A percentile compares a stretch with the other conserved stretches of the same genome.
These are phyloP conservation scores for Chaenocephalus aceratus DNA, from an alignment of 2,113 vertebrate species.

Conservation along the genomic window DNA sequence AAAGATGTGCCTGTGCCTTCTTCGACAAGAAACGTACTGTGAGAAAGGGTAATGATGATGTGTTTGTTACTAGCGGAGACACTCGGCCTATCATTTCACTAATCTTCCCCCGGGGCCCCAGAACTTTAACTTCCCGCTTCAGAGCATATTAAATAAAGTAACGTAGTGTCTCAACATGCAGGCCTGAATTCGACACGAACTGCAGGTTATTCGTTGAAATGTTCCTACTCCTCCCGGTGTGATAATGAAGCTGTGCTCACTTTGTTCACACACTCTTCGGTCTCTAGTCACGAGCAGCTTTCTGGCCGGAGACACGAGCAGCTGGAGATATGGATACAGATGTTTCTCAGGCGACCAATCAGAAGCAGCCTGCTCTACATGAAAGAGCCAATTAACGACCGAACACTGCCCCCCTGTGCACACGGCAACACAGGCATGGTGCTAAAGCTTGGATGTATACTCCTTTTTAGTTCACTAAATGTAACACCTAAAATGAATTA, in stretches of 20 bases:
- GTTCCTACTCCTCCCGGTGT: background rate
- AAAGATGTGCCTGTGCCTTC: background rate
- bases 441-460: background rate
- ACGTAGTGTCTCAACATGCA: background rate
- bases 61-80: background rate
- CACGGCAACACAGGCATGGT: background rate
- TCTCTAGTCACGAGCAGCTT: slow-evolving; percentile 44
- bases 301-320: slow-evolving; percentile 72
- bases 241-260: background rate
- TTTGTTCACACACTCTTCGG: background rate
- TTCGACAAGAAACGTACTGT: background rate
- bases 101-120: background rate
- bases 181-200: background rate
- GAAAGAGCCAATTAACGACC: slow-evolving; percentile 56
- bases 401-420: slow-evolving; percentile 75
- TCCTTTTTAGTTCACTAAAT: background rate
- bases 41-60: background rate
- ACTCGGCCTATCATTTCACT: background rate
- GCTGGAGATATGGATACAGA: slow-evolving; percentile 73
- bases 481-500: too few species aligned
- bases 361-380: slow-evolving; percentile 30
- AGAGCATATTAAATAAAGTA: background rate
- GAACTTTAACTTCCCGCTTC: slow-evolving; percentile 26
- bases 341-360: slow-evolving; percentile 75
- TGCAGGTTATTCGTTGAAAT: background rate